These are phyloP conservation scores for Melieria omissa DNA, from an alignment of 2,888 invertebrate genomes.

Conservation along the genomic window DNA sequence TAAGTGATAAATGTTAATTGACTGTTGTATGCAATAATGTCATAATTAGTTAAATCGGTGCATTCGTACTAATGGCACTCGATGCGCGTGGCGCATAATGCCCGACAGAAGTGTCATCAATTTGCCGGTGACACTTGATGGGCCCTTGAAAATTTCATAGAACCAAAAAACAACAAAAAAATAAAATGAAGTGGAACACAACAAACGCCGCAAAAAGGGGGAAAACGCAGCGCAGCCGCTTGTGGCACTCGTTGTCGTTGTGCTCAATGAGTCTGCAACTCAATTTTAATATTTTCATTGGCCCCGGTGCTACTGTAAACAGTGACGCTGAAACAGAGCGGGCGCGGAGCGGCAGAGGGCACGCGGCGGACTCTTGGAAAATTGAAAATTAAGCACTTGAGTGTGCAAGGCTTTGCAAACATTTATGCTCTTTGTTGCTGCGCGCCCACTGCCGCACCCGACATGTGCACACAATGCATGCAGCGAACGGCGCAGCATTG, in stretches of 20 bases:
- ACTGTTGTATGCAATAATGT: neutral
- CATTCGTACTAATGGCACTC: neutral
- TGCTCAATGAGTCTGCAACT: too few species aligned
- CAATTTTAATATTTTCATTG: too few species aligned
- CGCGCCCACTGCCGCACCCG: too few species aligned
- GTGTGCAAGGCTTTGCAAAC: conserved; percentile 14
- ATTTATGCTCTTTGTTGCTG: conserved; percentile 21
- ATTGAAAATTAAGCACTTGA: conserved; percentile 36
- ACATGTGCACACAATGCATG: neutral
- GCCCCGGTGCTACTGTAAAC: too few species aligned
- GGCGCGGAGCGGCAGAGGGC: neutral
- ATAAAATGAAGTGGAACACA: neutral
- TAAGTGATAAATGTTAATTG: too few species aligned
- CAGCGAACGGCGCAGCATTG: conserved; percentile 7
- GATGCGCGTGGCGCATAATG: neutral
- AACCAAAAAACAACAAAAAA: neutral
- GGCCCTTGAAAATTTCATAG: neutral
- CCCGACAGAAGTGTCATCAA: neutral
- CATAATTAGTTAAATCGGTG: conserved; percentile 23
- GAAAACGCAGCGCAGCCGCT: neutral
- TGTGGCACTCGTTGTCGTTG: neutral
- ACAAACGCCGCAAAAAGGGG: too few species aligned
- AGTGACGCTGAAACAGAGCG: too few species aligned
- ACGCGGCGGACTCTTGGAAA: neutral
- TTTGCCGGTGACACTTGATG: neutral